Percentiles rank a stretch among this genome's conserved stretches.
Evolutionary conservation across 2,888 invertebrate genomes (phyloP).

Genomic region (Chrysodeixis includens): DNA sequence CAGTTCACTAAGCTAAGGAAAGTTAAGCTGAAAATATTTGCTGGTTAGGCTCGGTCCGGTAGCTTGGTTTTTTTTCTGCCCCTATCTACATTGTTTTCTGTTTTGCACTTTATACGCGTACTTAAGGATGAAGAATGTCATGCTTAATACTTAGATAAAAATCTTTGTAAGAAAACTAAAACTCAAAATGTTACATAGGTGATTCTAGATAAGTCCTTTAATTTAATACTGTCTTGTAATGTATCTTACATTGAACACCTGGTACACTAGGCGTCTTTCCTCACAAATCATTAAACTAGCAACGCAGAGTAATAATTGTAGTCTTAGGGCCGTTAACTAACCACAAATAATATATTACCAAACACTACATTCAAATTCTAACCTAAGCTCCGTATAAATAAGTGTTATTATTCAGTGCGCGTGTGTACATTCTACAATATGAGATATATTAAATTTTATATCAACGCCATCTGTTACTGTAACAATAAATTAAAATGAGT

Average conservation of each 20-base stretch:
- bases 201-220: no score
- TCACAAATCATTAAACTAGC: slow-evolving; percentile 21
- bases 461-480: slow-evolving; percentile 40
- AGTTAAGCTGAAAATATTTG: neutral
- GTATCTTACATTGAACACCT: neutral
- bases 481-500: slow-evolving; percentile 40
- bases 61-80: no score
- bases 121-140: no score
- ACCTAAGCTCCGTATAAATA: neutral
- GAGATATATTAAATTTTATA: slow-evolving; percentile 36
- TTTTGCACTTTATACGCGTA: no score
- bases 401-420: slow-evolving; percentile 3
- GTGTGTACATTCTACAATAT: slow-evolving; percentile 10
- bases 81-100: no score
- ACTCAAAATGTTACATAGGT: no score
- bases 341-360: slow-evolving; percentile 33
- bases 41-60: neutral
- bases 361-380: neutral
- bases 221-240: no score
- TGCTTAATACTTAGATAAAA: no score
- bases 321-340: slow-evolving; percentile 35
- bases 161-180: no score
- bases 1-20: no score
- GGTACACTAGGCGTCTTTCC: slow-evolving; percentile 9
- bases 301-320: slow-evolving; percentile 25